Evolutionary conservation across 2,113 vertebrate genomes (phyloP), one percentile per base, ranked within the genome.

Genomic region (Etheostoma spectabile): DNA sequence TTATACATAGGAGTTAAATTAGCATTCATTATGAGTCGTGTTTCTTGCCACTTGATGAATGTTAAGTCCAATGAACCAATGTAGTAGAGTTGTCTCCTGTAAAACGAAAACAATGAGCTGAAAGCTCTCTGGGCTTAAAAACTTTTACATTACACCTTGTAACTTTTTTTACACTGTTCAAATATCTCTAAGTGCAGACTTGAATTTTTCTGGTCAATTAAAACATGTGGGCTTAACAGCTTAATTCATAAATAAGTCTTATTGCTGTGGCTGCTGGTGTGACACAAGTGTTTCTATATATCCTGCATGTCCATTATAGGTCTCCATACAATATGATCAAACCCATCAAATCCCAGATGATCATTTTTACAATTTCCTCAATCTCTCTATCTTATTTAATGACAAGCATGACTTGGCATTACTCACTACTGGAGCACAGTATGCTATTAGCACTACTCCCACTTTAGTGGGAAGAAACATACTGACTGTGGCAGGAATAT

Each of bases 381-480:
- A 21, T 42, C 30, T 19, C 8, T 67, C 19, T 49, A 21, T 15
- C 46, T 56, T 56, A n/a, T 35, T 67, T 57, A 49, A 55, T 18
- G 13, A 21, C 48, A 48, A 8, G 12, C 6, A 21, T 53, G 33
- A 35, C 59, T 57, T 49, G 16, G 30, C 60, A 52, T 66, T 38
- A 53, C 22, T 65, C 27, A 66, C 70, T 65, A 57, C 52, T 18
- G 53, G 21, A 74, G 49, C 10, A 46, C 8, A 53, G 18, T 61
- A 52, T 19, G 42, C 33, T 52, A 48, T 55, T 12, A 60, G 48
- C 48, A 63, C 27, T 76, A 30, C 30, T 30, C 30, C 30, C 30
- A 30, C 5, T 72, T 53, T n/a, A 42, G 22, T 57, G 59, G 51
- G 67, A 71, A 73, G 62, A 72, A 55, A 69, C 67, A 60, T 35